These are phyloP conservation scores for Limnephilus lunatus DNA, from an alignment of 2,888 invertebrate species.

Conservation along the genomic window DNA sequence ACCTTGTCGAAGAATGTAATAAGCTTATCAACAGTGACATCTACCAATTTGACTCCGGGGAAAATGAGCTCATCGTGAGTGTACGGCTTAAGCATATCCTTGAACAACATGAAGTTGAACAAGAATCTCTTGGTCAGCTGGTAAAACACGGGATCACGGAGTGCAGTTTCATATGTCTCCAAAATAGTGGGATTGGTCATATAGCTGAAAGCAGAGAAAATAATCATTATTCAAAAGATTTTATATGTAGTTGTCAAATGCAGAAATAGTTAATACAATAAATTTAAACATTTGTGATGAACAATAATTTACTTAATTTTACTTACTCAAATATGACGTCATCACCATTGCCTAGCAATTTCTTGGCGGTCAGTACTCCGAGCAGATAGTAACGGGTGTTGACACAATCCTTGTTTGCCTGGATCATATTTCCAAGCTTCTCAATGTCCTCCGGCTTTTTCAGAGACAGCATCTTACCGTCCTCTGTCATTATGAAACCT, in stretches of 20 bases:
- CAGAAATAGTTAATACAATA: no score
- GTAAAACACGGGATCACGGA: conserved; percentile 87
- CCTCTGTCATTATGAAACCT: conserved; percentile 73
- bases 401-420: conserved; percentile 80
- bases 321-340: conserved; percentile 67
- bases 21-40: conserved; percentile 81
- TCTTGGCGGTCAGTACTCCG: conserved; percentile 77
- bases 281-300: no score
- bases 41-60: conserved; percentile 81
- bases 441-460: conserved; percentile 79
- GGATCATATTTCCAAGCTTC: conserved; percentile 81
- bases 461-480: conserved; percentile 78
- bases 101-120: conserved; percentile 79
- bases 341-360: conserved; percentile 77
- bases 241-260: no score
- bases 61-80: conserved; percentile 79
- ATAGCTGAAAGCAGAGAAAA: conserved; percentile 70
- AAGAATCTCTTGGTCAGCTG: conserved; percentile 81
- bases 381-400: conserved; percentile 79
- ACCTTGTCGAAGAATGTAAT: conserved; percentile 84
- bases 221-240: not conserved
- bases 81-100: conserved; percentile 79
- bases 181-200: conserved; percentile 79
- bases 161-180: conserved; percentile 80
- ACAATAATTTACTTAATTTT: no score